A percentile compares a stretch with the other conserved stretches of the same genome.
phyloP scores from a whole-genome alignment of 2,888 invertebrate species.

The Thereva nobilitata region DNA sequence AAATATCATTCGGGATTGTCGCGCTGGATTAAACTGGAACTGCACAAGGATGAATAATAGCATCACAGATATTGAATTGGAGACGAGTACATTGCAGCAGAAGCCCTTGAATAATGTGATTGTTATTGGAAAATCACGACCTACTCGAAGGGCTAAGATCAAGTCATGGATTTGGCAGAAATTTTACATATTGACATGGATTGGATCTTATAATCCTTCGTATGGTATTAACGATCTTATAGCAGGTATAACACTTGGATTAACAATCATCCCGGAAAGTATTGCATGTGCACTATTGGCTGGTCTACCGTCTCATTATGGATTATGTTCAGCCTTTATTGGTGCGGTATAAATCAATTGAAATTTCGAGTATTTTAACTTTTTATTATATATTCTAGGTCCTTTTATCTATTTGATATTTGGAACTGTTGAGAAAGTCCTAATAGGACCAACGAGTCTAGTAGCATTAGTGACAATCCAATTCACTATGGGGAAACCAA shows the following conservation, averaged over 20 bases:
- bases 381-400: slow-evolving; percentile 55
- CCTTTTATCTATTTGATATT: slow-evolving; percentile 84
- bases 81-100: slow-evolving; percentile 7
- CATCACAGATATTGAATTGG: neutral
- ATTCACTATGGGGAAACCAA: slow-evolving; percentile 70
- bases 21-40: neutral
- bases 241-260: slow-evolving; percentile 85
- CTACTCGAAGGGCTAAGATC: neutral
- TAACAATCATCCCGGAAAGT: slow-evolving; percentile 92
- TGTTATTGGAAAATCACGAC: neutral
- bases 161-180: slow-evolving; percentile 22
- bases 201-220: slow-evolving; percentile 50
- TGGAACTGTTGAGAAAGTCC: slow-evolving; percentile 84
- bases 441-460: slow-evolving; percentile 89
- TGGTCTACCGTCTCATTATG: slow-evolving; percentile 83
- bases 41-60: neutral
- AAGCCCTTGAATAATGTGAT: neutral
- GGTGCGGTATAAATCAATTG: slow-evolving; percentile 59
- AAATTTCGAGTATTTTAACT: neutral
- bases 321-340: slow-evolving; percentile 89
- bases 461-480: slow-evolving; percentile 76
- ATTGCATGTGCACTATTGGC: slow-evolving; percentile 92
- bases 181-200: slow-evolving; percentile 51
- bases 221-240: slow-evolving; percentile 77
- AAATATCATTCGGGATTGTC: neutral